Evolutionary conservation across 2,888 invertebrate genomes (phyloP).

Genomic region (Drosophila peninsularis): DNA sequence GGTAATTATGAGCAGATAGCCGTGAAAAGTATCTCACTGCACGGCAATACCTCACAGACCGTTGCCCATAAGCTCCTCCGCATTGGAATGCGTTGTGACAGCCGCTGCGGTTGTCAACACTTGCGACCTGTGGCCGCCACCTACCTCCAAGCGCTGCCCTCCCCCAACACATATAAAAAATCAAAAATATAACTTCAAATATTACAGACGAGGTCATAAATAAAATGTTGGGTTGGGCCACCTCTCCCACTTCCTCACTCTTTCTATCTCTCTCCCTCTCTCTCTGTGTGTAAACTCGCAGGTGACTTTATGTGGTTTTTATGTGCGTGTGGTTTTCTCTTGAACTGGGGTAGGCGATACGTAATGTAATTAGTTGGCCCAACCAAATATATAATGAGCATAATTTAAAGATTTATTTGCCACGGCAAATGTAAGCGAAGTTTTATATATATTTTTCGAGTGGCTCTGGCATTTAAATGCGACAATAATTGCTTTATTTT

Average conservation of each 20-base stretch:
- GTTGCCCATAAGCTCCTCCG: neutral
- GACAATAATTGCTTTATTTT: neutral
- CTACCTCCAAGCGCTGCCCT: neutral
- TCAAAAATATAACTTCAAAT: constrained; percentile 65
- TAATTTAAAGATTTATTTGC: constrained; percentile 40
- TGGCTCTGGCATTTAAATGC: neutral
- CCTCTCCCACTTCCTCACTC: neutral
- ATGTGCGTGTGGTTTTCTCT: constrained; percentile 8
- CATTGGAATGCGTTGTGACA: constrained; percentile 46
- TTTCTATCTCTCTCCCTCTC: neutral
- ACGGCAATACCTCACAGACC: constrained; percentile 16
- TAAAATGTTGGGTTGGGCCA: constrained; percentile 30
- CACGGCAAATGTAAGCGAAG: constrained; percentile 11
- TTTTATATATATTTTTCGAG: neutral
- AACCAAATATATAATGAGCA: constrained; percentile 31
- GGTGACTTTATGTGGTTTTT: constrained; percentile 61
- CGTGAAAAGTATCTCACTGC: constrained; percentile 29
- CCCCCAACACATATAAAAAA: constrained; percentile 29
- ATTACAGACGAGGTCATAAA: constrained; percentile 49
- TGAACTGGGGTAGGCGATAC: constrained; percentile 10
- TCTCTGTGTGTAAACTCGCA: constrained; percentile 45
- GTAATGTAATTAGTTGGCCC: constrained; percentile 44
- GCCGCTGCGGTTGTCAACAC: constrained; percentile 58
- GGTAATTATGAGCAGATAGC: constrained; percentile 46
- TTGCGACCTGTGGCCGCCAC: constrained; percentile 16